Percentiles rank a stretch among this genome's conserved stretches.
Conservation (phyloP, 2,888 invertebrate genomes). For the Eupeodes luniger region DNA sequence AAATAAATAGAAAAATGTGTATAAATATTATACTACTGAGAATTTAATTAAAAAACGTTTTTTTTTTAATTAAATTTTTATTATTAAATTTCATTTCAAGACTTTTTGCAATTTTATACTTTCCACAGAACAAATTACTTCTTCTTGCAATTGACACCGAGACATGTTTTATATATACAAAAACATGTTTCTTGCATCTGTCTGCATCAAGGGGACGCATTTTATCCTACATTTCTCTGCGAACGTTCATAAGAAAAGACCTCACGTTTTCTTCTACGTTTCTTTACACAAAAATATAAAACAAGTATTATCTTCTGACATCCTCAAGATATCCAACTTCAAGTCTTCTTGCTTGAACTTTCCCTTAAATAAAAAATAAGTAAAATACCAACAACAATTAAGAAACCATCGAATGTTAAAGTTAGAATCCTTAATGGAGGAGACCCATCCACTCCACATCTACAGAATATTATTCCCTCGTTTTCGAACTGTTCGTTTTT, state of each 20-base stretch:
- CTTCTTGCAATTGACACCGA: slow-evolving; percentile 54
- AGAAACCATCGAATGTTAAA: slow-evolving; percentile 49
- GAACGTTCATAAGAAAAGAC: slow-evolving; percentile 17
- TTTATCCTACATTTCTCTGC: background rate
- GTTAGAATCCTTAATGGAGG: slow-evolving; percentile 61
- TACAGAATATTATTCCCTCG: slow-evolving; percentile 49
- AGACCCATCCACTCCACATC: slow-evolving; percentile 45
- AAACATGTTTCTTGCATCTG: slow-evolving; percentile 66
- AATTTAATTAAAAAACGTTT: background rate
- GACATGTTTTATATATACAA: slow-evolving; percentile 35
- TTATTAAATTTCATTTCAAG: slow-evolving; percentile 47
- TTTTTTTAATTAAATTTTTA: slow-evolving; percentile 25
- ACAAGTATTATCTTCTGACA: background rate
- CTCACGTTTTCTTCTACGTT: slow-evolving; percentile 29
- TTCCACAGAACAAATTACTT: slow-evolving; percentile 52
- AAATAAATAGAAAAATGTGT: no score
- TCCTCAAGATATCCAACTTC: background rate
- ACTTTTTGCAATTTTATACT: slow-evolving; percentile 35
- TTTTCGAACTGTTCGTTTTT: slow-evolving; percentile 57
- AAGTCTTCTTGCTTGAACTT: slow-evolving; percentile 1
- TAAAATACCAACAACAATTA: slow-evolving; percentile 50
- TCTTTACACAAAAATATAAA: slow-evolving; percentile 31
- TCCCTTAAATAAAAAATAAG: background rate
- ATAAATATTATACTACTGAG: no score
- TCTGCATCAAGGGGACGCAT: slow-evolving; percentile 42